A percentile compares a stretch with the other conserved stretches of the same genome.
phyloP scores from a whole-genome alignment of 2,113 vertebrate species.

The Chitala chitala region DNA sequence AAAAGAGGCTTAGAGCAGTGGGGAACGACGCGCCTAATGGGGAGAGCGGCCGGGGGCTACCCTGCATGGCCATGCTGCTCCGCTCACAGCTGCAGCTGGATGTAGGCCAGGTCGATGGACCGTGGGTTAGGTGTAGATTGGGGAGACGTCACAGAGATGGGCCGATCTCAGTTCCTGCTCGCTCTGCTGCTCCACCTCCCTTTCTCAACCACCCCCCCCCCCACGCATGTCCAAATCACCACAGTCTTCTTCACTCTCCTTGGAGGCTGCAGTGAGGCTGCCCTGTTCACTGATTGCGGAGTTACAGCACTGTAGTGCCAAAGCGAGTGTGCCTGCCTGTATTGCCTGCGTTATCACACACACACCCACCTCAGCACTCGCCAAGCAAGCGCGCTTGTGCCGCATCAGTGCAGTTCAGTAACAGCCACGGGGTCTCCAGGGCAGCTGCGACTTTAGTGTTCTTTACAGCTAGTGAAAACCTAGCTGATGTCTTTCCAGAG shows the following conservation, averaged over 20 bases:
- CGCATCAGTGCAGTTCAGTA: too few relatives aligned
- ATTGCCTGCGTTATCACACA: too few relatives aligned
- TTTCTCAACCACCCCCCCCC: neutral
- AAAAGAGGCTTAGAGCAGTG: slow-evolving; percentile 55
- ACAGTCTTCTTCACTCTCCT: too few relatives aligned
- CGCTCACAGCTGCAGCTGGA: slow-evolving; percentile 32
- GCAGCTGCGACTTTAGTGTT: neutral
- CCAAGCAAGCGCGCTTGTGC: too few relatives aligned
- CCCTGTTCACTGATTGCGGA: too few relatives aligned
- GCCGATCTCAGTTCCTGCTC: neutral
- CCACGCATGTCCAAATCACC: neutral
- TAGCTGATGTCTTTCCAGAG: slow-evolving; percentile 18
- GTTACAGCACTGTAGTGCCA: too few relatives aligned
- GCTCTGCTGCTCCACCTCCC: neutral
- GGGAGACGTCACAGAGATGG: neutral
- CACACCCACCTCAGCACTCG: too few relatives aligned
- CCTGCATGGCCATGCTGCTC: slow-evolving; percentile 23
- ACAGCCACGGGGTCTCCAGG: too few relatives aligned
- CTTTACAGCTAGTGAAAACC: slow-evolving; percentile 24
- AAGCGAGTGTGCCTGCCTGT: too few relatives aligned
- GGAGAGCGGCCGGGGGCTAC: neutral
- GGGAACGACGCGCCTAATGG: slow-evolving; percentile 54
- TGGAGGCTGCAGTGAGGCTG: too few relatives aligned
- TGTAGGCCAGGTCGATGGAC: neutral
- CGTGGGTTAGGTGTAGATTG: neutral